Conservation (phyloP, 2,888 invertebrate species). For the Ectemnius lituratus region DNA sequence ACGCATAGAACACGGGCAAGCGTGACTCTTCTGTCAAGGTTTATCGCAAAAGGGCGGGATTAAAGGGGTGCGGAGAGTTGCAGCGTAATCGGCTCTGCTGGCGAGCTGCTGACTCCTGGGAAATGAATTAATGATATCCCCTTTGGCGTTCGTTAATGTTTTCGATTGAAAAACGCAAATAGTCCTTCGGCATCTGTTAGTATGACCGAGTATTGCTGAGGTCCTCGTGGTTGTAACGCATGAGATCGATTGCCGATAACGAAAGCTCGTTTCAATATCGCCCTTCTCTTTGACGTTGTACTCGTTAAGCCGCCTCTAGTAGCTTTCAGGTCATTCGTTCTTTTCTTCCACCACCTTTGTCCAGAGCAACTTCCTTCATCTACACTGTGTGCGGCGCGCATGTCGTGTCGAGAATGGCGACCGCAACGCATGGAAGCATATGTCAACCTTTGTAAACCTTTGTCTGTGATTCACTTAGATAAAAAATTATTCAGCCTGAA, state of each 20-base stretch:
- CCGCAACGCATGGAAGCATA: no score
- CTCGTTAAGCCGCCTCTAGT: not conserved
- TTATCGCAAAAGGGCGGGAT: not conserved
- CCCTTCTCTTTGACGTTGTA: not conserved
- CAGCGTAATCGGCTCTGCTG: not conserved
- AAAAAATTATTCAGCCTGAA: no score
- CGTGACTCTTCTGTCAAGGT: conserved; percentile 11
- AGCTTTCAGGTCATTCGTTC: no score
- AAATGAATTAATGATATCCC: conserved; percentile 11
- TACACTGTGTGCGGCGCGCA: no score
- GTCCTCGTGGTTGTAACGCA: not conserved
- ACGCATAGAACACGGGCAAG: not conserved
- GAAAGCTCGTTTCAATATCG: conserved; percentile 8
- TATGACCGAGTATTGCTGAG: not conserved
- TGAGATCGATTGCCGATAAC: conserved; percentile 1
- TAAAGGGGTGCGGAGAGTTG: not conserved
- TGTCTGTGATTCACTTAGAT: no score
- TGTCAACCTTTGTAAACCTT: no score
- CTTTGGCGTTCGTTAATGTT: conserved; percentile 12
- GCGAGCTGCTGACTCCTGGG: not conserved
- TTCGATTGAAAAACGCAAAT: not conserved
- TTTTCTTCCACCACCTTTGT: no score
- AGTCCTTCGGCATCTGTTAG: not conserved
- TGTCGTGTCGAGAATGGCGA: no score
- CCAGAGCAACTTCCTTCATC: no score